Evolutionary conservation across 1,140 invertebrate species (phyloP).

Genomic region (Drosophila azteca): DNA sequence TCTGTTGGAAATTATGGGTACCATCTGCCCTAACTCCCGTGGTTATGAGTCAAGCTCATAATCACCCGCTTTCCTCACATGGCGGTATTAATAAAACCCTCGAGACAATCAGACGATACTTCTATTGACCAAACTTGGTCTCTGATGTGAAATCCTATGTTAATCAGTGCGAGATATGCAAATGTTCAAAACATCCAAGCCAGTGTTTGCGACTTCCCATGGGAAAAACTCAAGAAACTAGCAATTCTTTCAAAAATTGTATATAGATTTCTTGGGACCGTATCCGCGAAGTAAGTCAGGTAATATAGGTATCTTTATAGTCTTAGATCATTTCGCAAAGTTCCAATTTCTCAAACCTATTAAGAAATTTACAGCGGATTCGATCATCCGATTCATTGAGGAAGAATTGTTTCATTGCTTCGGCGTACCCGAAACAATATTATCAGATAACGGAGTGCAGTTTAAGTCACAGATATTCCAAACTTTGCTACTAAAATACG

Average conservation of each 20-base stretch:
- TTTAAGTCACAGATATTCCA: conserved; percentile 5
- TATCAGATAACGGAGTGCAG: conserved; percentile 1
- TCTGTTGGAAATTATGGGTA: conserved; percentile 5
- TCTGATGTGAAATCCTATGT: conserved; percentile 1
- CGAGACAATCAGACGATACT: conserved; percentile 5
- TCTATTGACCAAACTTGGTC: conserved; percentile 3
- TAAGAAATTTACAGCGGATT: too few species aligned
- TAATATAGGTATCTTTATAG: conserved; percentile 15
- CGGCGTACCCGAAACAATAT: not conserved
- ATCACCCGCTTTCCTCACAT: not conserved
- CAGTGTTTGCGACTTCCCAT: too few species aligned
- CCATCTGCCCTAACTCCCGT: not conserved
- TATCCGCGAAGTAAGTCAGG: not conserved
- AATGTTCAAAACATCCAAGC: conserved; percentile 3
- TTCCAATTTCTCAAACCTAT: not conserved
- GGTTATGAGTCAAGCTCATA: not conserved
- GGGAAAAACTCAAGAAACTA: too few species aligned
- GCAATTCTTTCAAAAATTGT: too few species aligned
- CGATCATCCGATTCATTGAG: not conserved
- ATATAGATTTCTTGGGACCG: conserved; percentile 12
- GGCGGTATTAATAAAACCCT: conserved; percentile 6
- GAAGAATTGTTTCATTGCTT: not conserved
- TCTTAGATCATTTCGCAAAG: not conserved
- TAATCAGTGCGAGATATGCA: not conserved
- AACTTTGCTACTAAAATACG: not conserved